phyloP scores from a whole-genome alignment of 2,888 invertebrate genomes.

The Hydrotaea cyrtoneurina region DNA sequence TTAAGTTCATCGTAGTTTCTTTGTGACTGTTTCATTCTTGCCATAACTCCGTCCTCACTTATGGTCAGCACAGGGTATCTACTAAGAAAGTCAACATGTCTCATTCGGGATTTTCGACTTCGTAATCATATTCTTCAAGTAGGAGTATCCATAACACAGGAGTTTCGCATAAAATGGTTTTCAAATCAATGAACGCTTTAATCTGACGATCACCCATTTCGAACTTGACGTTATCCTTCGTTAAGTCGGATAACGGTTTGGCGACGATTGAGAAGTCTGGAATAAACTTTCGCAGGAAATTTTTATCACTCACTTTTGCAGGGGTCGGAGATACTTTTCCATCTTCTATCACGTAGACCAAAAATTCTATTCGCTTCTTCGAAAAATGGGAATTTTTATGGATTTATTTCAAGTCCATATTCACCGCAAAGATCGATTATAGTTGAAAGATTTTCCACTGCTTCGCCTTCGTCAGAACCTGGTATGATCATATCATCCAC shows the following conservation, averaged over 20 bases:
- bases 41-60: conserved; percentile 15
- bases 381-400: conserved; percentile 64
- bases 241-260: conserved; percentile 64
- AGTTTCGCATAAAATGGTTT: not conserved
- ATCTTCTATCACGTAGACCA: conserved; percentile 65
- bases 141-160: conserved; percentile 64
- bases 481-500: conserved; percentile 73
- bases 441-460: conserved; percentile 44
- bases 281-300: conserved; percentile 49
- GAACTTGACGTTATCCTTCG: conserved; percentile 66
- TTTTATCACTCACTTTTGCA: conserved; percentile 64
- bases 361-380: conserved; percentile 59
- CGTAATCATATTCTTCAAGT: conserved; percentile 69
- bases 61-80: conserved; percentile 59
- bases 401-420: conserved; percentile 58
- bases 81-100: conserved; percentile 62
- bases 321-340: conserved; percentile 67
- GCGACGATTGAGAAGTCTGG: conserved; percentile 26
- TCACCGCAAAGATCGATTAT: conserved; percentile 52
- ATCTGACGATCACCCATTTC: conserved; percentile 52
- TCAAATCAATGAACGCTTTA: no score
- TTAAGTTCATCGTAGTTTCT: conserved; percentile 51
- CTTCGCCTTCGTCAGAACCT: conserved; percentile 53
- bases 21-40: conserved; percentile 56
- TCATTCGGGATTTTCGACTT: conserved; percentile 66